Evolutionary conservation across 1,140 invertebrate species (phyloP).

Genomic region (Brachionus paranguensis): DNA sequence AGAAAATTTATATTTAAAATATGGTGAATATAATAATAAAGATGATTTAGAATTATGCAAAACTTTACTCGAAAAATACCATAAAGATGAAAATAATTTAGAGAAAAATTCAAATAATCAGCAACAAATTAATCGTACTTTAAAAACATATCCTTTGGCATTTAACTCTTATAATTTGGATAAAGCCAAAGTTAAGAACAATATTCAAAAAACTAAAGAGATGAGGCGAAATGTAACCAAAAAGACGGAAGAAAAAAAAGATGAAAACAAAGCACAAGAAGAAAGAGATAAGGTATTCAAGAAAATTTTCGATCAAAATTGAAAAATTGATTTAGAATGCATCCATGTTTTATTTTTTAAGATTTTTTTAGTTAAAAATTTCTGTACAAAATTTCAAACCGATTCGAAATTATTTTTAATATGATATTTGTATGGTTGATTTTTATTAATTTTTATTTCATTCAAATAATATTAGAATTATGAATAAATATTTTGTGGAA

Average conservation of each 20-base stretch:
- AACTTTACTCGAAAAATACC: background rate
- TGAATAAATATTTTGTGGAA: background rate
- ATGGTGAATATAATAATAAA: background rate
- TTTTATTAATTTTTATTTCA: background rate
- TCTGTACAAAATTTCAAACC: background rate
- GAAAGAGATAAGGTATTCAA: background rate
- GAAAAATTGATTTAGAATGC: background rate
- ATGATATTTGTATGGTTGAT: background rate
- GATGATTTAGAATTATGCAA: background rate
- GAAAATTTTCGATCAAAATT: background rate
- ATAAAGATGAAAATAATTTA: background rate
- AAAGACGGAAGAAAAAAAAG: background rate
- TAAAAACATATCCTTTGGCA: constrained; percentile 27
- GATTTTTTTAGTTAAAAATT: background rate
- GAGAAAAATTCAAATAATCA: background rate
- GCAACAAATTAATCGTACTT: background rate
- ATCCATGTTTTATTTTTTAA: background rate
- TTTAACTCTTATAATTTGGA: constrained; percentile 38
- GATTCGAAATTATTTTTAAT: background rate
- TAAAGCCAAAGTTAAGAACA: background rate
- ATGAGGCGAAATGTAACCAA: background rate
- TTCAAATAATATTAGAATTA: background rate
- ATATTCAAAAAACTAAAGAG: background rate
- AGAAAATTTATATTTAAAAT: constrained; percentile 13
- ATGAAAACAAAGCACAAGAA: background rate